These are phyloP conservation scores for Fissipunctia ypsillon DNA, from an alignment of 2,888 invertebrate species.

Conservation along the genomic window DNA sequence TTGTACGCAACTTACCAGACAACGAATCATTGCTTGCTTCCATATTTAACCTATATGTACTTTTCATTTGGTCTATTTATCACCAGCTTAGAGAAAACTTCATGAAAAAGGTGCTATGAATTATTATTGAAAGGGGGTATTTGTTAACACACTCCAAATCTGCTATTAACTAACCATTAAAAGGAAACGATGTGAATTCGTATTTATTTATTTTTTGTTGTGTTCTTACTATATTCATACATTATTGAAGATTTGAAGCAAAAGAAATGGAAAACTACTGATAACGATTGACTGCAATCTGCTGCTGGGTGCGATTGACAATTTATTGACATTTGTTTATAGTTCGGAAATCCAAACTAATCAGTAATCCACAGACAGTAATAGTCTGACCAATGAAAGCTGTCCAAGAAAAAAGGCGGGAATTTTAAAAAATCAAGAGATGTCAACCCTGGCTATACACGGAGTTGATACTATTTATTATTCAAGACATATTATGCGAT, in stretches of 20 bases:
- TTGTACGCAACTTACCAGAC: conserved; percentile 76
- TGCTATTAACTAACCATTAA: neutral
- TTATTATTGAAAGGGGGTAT: conserved; percentile 50
- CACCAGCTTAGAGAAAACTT: conserved; percentile 47
- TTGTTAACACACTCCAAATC: conserved; percentile 15
- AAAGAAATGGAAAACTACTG: conserved; percentile 56
- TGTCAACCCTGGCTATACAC: too few species aligned
- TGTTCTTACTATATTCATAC: conserved; percentile 47
- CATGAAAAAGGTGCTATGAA: conserved; percentile 39
- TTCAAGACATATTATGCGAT: too few species aligned
- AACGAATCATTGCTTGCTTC: conserved; percentile 86
- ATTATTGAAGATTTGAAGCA: conserved; percentile 52
- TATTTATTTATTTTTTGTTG: conserved; percentile 24
- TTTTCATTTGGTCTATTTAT: conserved; percentile 54
- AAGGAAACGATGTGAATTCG: neutral
- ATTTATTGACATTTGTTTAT: conserved; percentile 35
- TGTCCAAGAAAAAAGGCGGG: too few species aligned
- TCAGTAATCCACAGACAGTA: neutral
- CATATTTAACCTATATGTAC: conserved; percentile 74
- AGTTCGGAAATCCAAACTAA: conserved; percentile 47
- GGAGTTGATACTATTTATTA: too few species aligned
- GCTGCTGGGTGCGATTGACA: conserved; percentile 54
- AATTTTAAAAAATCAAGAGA: too few species aligned
- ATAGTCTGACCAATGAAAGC: too few species aligned
- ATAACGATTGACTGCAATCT: conserved; percentile 60